Evolutionary conservation across 2,888 invertebrate species (phyloP), one percentile per base, ranked within the genome.

Genomic region (Apamea monoglypha): DNA sequence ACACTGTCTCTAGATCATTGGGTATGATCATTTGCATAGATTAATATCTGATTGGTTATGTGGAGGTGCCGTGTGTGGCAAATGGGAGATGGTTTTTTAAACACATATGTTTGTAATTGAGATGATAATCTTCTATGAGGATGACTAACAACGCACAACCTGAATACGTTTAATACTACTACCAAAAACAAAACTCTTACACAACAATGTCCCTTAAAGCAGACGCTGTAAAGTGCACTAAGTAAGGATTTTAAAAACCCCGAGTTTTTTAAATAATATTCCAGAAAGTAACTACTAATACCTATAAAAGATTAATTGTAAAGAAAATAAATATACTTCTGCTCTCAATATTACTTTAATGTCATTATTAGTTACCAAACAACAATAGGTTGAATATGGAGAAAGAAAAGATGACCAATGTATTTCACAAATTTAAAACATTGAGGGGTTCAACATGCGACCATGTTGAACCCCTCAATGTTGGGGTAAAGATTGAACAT

Each of bases 1-100:
- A 59, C 74, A 73, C 70, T 66, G 79, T 82, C 68, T 83, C 73
- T 81, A 81, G 81, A 82, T 84, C 86, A 89, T 85, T 80, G 74
- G 76, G 32, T 69, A 72, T 69, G 71, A 12, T 36, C 21, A 87
- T 87, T 84, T 86, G 53, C 81, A 86, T 87, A 76, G 66, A 78
- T 75, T 80, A 53, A 56, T 69, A 68, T 64, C 59, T 6, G n/a
- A 68, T 32, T 66, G 2, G 50, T 66, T n/a, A 50, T 74, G 78
- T 63, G 25, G 25, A 25, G 14, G 18, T 78, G 40, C 64, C 50
- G 44, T 74, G 70, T 44, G 67, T 40, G 7, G 29, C 18, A 1
- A 70, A n/a, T 71, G 16, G 18, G 16, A 53, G 21, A 44, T 74
- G 2, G 14, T 7, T 36, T 56, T 73, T 56, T 29, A 32, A 59